Base-by-base conservation (phyloP, 2,888 invertebrate genomes). In the Drosophila hawaiiensis region DNA sequence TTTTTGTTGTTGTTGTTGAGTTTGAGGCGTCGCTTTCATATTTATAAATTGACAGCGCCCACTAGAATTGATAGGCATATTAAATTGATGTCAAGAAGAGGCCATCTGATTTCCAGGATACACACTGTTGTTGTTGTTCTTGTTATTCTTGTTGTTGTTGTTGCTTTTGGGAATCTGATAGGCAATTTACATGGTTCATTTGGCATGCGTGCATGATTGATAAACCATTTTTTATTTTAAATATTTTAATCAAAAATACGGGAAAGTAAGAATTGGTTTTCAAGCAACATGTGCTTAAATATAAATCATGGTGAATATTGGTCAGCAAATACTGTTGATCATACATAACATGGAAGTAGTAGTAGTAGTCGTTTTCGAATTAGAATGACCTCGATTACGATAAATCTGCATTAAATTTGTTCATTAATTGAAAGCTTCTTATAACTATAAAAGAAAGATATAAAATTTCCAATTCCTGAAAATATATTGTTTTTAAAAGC, bases 41-140 rank as follows among this genome's bases (percentile, higher is more conserved):
- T 78, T 72, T 71, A 78, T 68, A 52, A 56, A 63, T 50, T 75
- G 76, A 63, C 77, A 76, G 65, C 71, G 28, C n/a, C 28, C 49
- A 54, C 41, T 53, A 53, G 55, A 66, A 82, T 78, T 79, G 68
- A 82, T 79, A 66, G 63, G 50, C 58, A 73, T 62, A 82, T 82
- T 78, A 78, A 82, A 82, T 77, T 73, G 78, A 78, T 78, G 78
- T 81, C 72, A 68, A 59, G 59, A 72, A 52, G 50, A 59, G 55
- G 54, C 31, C 35, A 66, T 56, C 72, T 64, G 52, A 67, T 76
- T 35, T 41, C n/a, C 35, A 58, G 52, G 49, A 58, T 49, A 35
- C 41, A 37, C 12, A 41, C 28, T 60, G 3, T n/a, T 64, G 28
- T 43, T 64, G 50, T 2, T 47, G 2, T 25, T 25, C 7, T 22